These are phyloP conservation scores for Synergus umbraculus DNA, from an alignment of 2,888 invertebrate genomes.

Conservation along the genomic window DNA sequence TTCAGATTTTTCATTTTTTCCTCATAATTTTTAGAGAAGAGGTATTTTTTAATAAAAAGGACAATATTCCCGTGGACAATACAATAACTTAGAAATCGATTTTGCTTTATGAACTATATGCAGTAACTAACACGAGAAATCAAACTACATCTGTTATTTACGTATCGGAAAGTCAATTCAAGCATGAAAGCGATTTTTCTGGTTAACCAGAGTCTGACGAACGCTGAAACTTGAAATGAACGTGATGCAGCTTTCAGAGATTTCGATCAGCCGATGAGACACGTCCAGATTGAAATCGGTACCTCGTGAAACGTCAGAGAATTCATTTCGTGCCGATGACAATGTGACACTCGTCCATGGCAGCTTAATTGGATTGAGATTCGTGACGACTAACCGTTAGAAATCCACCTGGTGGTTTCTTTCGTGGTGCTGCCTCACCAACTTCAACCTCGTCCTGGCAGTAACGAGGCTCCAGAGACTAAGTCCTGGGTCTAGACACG, in stretches of 20 bases:
- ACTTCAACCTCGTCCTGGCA: constrained; percentile 47
- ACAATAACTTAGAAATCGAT: too few relatives aligned
- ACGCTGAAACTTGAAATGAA: constrained; percentile 4
- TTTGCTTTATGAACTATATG: too few relatives aligned
- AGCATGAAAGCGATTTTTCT: not conserved
- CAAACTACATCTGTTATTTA: not conserved
- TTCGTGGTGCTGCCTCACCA: constrained; percentile 47
- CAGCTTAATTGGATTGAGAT: constrained; percentile 54
- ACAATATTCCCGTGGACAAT: too few relatives aligned
- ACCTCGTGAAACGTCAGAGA: constrained; percentile 45
- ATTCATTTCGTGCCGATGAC: constrained; percentile 49
- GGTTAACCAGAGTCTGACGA: not conserved
- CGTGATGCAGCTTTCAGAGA: constrained; percentile 5
- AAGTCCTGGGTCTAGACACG: not conserved
- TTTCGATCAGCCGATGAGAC: constrained; percentile 19
- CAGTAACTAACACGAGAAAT: too few relatives aligned
- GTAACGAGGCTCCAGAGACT: constrained; percentile 45
- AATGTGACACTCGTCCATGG: constrained; percentile 51
- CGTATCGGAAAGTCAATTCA: not conserved
- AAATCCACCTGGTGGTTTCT: constrained; percentile 17
- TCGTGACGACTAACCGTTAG: constrained; percentile 50
- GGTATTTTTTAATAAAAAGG: too few relatives aligned
- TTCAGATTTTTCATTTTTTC: not conserved
- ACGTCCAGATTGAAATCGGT: constrained; percentile 48
- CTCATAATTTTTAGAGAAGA: too few relatives aligned